Conservation (phyloP, 2,888 invertebrate genomes). For the Drosophila pseudotalamancana region DNA sequence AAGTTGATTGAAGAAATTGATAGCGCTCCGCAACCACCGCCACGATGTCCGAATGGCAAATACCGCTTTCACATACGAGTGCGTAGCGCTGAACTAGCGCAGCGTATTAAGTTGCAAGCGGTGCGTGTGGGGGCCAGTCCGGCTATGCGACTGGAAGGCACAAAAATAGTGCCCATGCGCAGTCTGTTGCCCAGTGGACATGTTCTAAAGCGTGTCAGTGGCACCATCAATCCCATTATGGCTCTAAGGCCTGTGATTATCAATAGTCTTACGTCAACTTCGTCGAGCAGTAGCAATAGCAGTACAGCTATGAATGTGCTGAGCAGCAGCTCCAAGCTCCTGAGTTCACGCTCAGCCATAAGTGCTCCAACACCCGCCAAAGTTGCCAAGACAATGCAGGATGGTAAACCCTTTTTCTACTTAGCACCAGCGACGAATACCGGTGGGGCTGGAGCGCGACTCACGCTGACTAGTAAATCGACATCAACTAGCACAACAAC, state of each 20-base stretch:
- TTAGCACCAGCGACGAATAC: slow-evolving; percentile 86
- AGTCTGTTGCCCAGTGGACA: slow-evolving; percentile 64
- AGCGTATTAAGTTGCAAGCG: slow-evolving; percentile 73
- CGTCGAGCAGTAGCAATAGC: slow-evolving; percentile 14
- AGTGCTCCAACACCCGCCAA: slow-evolving; percentile 74
- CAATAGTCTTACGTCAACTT: slow-evolving; percentile 50
- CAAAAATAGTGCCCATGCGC: slow-evolving; percentile 81
- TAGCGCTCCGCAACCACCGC: slow-evolving; percentile 86
- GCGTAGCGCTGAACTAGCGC: slow-evolving; percentile 83
- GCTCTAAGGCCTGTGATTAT: slow-evolving; percentile 64
- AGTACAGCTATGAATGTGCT: slow-evolving; percentile 46
- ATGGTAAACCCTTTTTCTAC: slow-evolving; percentile 89
- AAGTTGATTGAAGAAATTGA: slow-evolving; percentile 90
- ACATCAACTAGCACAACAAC: slow-evolving; percentile 46
- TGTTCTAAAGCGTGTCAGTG: slow-evolving; percentile 70
- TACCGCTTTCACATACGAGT: slow-evolving; percentile 87
- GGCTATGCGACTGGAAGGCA: slow-evolving; percentile 84
- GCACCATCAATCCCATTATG: slow-evolving; percentile 78
- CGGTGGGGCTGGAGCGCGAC: slow-evolving; percentile 85
- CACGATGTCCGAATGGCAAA: slow-evolving; percentile 88
- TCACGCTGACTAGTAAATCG: slow-evolving; percentile 85
- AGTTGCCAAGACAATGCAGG: slow-evolving; percentile 89
- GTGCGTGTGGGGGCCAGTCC: slow-evolving; percentile 85
- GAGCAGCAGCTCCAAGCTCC: slow-evolving; percentile 46
- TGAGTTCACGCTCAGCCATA: slow-evolving; percentile 62